Conservation (phyloP, 2,888 invertebrate species). For the Hofmannophila pseudospretella region DNA sequence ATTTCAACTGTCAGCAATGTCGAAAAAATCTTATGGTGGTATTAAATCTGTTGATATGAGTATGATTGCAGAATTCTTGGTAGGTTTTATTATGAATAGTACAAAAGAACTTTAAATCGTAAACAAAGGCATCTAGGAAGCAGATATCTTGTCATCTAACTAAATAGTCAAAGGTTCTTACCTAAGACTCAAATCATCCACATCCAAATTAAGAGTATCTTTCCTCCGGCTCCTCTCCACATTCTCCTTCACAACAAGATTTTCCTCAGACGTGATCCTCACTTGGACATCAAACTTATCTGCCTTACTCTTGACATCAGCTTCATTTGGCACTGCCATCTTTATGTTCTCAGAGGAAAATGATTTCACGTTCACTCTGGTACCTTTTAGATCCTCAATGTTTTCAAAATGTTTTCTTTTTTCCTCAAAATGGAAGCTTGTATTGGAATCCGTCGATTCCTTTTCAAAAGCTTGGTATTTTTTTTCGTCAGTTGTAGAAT, state of each 20-base stretch:
- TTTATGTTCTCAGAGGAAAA: conserved; percentile 56
- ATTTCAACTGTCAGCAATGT: too few species aligned
- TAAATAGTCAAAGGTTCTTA: too few species aligned
- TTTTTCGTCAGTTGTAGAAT: conserved; percentile 40
- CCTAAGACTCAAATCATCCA: conserved; percentile 75
- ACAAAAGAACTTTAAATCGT: too few species aligned
- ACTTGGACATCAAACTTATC: conserved; percentile 74
- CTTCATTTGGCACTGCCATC: conserved; percentile 71
- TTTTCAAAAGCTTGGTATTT: conserved; percentile 24
- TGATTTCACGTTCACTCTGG: conserved; percentile 44
- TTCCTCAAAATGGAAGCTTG: conserved; percentile 36
- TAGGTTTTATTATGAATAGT: too few species aligned
- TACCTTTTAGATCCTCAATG: conserved; percentile 35
- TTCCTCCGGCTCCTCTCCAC: conserved; percentile 46
- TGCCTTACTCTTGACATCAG: conserved; percentile 54
- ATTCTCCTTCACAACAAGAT: conserved; percentile 59
- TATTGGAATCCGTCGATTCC: conserved; percentile 25
- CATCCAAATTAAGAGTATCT: conserved; percentile 70
- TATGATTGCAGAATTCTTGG: too few species aligned
- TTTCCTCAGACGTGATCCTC: conserved; percentile 69
- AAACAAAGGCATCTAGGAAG: too few species aligned
- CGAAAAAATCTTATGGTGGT: too few species aligned
- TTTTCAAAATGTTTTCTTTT: conserved; percentile 45
- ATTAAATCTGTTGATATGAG: too few species aligned
- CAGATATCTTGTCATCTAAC: too few species aligned